Conservation (phyloP, 1,140 invertebrate species). For the Drosophila kanapiae region DNA sequence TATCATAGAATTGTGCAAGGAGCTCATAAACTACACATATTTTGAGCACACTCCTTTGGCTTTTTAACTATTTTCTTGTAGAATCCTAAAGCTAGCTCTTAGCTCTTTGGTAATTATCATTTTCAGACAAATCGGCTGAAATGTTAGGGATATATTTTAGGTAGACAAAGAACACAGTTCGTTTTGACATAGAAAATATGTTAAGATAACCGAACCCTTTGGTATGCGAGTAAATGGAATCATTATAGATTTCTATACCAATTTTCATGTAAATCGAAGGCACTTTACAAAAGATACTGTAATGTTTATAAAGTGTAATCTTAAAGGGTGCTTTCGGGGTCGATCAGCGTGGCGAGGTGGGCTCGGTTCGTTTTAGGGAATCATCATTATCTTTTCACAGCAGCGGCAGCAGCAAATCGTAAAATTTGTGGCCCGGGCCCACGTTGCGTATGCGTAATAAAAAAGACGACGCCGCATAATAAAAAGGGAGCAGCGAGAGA, state of each 20-base stretch:
- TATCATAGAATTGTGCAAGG: too few species aligned
- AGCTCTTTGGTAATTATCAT: too few species aligned
- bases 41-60: too few species aligned
- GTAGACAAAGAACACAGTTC: background rate
- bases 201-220: background rate
- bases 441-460: conserved; percentile 71
- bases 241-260: background rate
- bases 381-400: conserved; percentile 61
- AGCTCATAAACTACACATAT: too few species aligned
- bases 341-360: background rate
- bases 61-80: too few species aligned
- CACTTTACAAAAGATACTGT: too few species aligned
- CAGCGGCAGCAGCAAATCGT: conserved; percentile 48
- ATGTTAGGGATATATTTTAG: background rate
- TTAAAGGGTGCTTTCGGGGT: background rate
- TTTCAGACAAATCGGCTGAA: background rate
- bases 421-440: conserved; percentile 48
- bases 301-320: too few species aligned
- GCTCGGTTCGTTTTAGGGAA: conserved; percentile 42
- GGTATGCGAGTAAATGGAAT: background rate
- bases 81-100: too few species aligned
- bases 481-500: conserved; percentile 44
- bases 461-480: conserved; percentile 55
- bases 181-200: background rate
- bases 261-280: background rate